Evolutionary conservation across 1,140 invertebrate species (phyloP), one percentile per base, ranked within the genome.

Genomic region (Atopsyche davidsoni): DNA sequence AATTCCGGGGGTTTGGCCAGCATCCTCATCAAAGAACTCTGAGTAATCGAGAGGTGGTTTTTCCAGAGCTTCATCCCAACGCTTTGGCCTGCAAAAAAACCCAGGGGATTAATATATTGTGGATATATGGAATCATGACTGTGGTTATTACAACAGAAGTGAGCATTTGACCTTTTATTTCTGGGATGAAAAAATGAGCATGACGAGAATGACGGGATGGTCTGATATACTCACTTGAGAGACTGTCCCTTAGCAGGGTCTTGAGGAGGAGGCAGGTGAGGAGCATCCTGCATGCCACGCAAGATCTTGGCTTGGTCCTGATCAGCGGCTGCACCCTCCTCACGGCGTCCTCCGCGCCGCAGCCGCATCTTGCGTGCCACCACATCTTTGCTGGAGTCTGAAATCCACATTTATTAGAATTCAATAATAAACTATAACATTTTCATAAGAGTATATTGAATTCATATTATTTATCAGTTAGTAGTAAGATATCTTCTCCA

Each of bases 31-130:
- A 69, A 98, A 99, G 69, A 99, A 93, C 67, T 99, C 95, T 1
- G 93, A 97, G 72, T 99, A 99, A 74, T 99, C 93, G n/a, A 99
- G 65, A 16, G 91, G 86, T 0, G 95, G 96, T 64, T 96, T 95
- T 65, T 96, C 92, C 42, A 98, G 68, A 23, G 86, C 82, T 75
- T 98, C 95, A 64, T 94, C 91, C 92, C 92, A 95, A 44, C 87
- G 77, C 67, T 89, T 89, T 2, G 87, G 86, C 56, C 86, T 89
- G 52, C 57, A 65, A 59, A 46, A 55, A 22, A 36, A 47, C 22
- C 32, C 25, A 28, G 25, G n/a, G 6, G n/a, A 7, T 6, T 7
- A 7, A 28, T n/a, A 6, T 7, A 28, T 28, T 28, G 6, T 28
- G 6, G 25, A 28, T n/a, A 28, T 6, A 28, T 28, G n/a, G n/a